Base-by-base conservation (phyloP, 1,140 invertebrate species). In the Steinernema feltiae region DNA sequence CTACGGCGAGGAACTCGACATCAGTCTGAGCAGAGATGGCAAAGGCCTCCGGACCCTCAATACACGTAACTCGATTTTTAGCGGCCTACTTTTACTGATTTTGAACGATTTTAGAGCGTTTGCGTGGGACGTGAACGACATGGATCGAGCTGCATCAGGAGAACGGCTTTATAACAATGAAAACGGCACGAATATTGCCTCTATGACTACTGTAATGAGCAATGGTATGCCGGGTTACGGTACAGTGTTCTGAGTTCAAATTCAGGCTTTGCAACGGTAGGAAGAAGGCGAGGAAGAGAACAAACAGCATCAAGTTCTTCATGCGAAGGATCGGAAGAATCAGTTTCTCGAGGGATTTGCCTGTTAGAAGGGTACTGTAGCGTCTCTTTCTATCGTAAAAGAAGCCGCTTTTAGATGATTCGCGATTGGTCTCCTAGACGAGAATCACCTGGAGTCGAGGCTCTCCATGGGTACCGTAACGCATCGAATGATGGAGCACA, bases 281-380 rank as follows among this genome's bases (percentile, higher is more conserved):
- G 86, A 76, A n/a, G n/a, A 73, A 80, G 71, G 84, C 85, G n/a
- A 76, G 85, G 24, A 76, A 77, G 41, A 73, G 69, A 2, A 63
- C 69, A 17, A 77, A 86, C 72, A 82, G 79, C 41, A 78, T 85
- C 21, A 74, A 77, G 48, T 83, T 85, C 48, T 32, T 76, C 32
- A 53, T 85, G 48, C 41, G 76, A 35, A 31, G 77, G n/a, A 86
- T 85, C 74, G 85, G 85, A 46, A 71, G 84, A 32, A 84, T 85
- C 24, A 86, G 79, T 71, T 85, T 86, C 72, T 84, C 81, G 1
- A 79, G 85, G 71, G 84, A 85, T 79, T 80, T 86, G n/a, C 85
- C 84, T 12, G 84, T 85, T 29, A 72, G 81, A 71, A 77, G 77
- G 53, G 83, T 85, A 63, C 17, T 17, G 46, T n/a, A 3, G 30